These are phyloP conservation scores for Erinaceus europaeus DNA, from an alignment of 2,113 vertebrate genomes.

Conservation along the genomic window DNA sequence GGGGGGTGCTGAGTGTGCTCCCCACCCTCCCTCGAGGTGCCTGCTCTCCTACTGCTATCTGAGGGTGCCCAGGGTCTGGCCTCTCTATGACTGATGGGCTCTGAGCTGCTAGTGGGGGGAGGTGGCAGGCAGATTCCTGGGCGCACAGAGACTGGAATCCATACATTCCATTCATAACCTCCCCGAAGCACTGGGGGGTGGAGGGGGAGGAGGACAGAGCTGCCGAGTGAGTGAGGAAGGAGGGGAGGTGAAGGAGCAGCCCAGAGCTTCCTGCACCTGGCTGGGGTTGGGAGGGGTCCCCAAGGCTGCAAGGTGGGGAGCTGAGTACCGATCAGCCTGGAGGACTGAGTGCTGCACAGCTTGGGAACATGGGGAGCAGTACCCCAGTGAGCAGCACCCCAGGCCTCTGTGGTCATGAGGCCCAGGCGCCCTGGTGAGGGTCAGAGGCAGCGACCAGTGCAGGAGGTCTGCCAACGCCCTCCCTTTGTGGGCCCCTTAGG, in stretches of 20 bases:
- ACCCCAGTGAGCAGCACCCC: too few species aligned
- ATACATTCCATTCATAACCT: conserved; percentile 73
- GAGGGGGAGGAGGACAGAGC: background rate
- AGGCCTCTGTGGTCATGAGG: background rate
- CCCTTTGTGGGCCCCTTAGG: too few species aligned
- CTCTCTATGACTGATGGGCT: too few species aligned
- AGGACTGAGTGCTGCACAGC: background rate
- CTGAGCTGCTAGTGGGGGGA: too few species aligned
- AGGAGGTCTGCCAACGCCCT: too few species aligned
- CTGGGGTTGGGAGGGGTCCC: background rate
- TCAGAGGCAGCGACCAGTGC: too few species aligned
- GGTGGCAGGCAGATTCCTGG: conserved; percentile 26
- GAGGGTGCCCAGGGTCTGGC: too few species aligned
- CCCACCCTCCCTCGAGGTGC: too few species aligned
- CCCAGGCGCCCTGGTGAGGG: rapidly evolving
- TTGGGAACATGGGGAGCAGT: background rate
- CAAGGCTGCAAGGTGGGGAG: background rate
- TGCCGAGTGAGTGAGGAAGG: background rate
- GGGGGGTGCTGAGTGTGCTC: background rate
- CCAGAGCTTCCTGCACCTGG: background rate
- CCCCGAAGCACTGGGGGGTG: background rate
- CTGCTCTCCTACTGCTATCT: too few species aligned
- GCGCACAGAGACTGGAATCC: background rate
- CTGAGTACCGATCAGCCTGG: background rate
- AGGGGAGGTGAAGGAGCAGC: background rate